phyloP scores from a whole-genome alignment of 2,888 invertebrate species.

The Cheilosia impressa region DNA sequence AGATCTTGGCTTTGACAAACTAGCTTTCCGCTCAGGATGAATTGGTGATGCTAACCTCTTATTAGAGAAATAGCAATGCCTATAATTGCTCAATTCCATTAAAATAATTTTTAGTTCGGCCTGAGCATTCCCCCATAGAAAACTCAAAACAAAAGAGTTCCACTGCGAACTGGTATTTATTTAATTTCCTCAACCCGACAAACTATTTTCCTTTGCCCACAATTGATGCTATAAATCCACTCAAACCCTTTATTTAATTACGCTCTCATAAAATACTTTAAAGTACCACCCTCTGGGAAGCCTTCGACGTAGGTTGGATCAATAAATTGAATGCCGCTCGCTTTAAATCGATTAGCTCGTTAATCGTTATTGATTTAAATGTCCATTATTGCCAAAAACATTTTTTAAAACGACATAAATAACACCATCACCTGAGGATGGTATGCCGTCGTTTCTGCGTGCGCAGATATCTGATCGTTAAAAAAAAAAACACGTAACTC shows the following conservation, averaged over 20 bases:
- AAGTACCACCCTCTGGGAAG: slow-evolving; percentile 3
- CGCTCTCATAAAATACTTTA: slow-evolving; percentile 9
- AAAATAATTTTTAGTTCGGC: no score
- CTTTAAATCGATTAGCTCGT: slow-evolving; percentile 61
- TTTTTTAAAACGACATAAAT: slow-evolving; percentile 62
- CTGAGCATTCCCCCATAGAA: no score
- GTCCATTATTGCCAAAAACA: slow-evolving; percentile 66
- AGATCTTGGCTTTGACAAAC: no score
- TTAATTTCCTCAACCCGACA: background rate
- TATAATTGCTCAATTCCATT: no score
- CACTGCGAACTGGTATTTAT: background rate
- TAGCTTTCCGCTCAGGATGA: no score
- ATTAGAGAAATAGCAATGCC: no score
- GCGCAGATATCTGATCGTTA: slow-evolving; percentile 46
- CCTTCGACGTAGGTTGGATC: slow-evolving; percentile 12
- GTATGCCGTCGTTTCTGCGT: background rate
- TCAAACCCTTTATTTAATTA: slow-evolving; percentile 11
- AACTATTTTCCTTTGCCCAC: no score
- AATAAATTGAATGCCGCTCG: slow-evolving; percentile 37
- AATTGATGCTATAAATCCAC: no score
- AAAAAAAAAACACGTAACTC: slow-evolving; percentile 41
- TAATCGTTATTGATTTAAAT: slow-evolving; percentile 68
- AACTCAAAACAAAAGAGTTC: background rate
- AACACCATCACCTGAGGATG: slow-evolving; percentile 55
- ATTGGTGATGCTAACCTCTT: no score